A percentile compares a stretch with the other conserved stretches of the same genome.
phyloP scores from a whole-genome alignment of 2,888 invertebrate species.

The Spatulosminthurus flaviceps region DNA sequence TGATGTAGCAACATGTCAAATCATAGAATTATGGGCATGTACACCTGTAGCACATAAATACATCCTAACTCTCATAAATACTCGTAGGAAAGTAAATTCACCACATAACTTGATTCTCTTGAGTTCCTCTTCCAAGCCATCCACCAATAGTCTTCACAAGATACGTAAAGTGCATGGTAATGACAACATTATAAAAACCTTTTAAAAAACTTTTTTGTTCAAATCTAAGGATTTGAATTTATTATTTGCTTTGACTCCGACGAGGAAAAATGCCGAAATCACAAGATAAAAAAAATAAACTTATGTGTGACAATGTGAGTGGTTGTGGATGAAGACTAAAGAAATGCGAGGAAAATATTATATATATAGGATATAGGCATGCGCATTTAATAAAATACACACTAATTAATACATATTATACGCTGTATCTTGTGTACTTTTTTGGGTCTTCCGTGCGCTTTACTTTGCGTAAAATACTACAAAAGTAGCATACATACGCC shows the following conservation, averaged over 20 bases:
- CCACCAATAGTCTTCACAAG: neutral
- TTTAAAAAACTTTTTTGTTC: neutral
- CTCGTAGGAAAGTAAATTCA: no score
- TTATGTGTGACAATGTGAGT: neutral
- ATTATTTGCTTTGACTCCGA: neutral
- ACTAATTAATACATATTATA: no score
- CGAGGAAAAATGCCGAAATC: neutral
- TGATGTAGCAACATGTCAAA: neutral
- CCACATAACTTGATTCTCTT: neutral
- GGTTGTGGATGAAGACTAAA: constrained; percentile 3
- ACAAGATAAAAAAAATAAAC: neutral
- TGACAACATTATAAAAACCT: neutral
- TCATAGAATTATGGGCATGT: no score
- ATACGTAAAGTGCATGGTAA: neutral
- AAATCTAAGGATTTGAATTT: neutral
- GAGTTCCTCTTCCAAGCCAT: neutral
- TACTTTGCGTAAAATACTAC: no score
- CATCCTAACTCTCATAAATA: no score
- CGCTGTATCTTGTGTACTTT: no score
- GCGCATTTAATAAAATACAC: no score
- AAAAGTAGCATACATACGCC: no score
- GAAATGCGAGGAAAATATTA: constrained; percentile 12
- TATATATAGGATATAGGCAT: no score
- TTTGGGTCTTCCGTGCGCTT: no score
- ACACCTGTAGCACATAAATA: no score